phyloP scores from a whole-genome alignment of 2,888 invertebrate genomes.

The Mongoloraphidia duomilia region DNA sequence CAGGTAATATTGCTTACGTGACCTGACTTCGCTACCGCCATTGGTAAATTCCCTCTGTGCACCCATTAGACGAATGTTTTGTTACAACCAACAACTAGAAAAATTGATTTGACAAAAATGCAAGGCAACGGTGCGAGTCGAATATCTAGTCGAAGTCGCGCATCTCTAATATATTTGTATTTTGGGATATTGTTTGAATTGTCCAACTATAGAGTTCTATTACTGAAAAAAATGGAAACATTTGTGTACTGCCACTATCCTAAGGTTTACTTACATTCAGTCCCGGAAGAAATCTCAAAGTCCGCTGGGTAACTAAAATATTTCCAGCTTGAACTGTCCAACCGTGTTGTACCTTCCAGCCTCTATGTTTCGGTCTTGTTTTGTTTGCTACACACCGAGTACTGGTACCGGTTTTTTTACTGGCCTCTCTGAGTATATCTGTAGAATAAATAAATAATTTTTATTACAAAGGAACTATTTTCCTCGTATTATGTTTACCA shows the following conservation, averaged over 20 bases:
- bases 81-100: too few species aligned
- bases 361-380: conserved; percentile 59
- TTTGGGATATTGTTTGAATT: neutral
- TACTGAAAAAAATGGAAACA: neutral
- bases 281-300: conserved; percentile 63
- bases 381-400: conserved; percentile 53
- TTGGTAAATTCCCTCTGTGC: too few species aligned
- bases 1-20: too few species aligned
- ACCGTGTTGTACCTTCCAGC: conserved; percentile 64
- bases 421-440: conserved; percentile 37
- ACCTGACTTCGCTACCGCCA: too few species aligned
- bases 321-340: conserved; percentile 47
- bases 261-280: conserved; percentile 43
- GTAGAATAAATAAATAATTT: too few species aligned
- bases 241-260: neutral
- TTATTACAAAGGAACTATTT: too few species aligned
- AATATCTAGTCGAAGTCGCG: too few species aligned
- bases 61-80: too few species aligned
- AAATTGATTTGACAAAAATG: too few species aligned
- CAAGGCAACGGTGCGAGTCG: too few species aligned
- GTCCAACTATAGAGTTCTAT: neutral
- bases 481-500: too few species aligned
- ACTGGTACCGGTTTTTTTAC: conserved; percentile 61
- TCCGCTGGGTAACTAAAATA: conserved; percentile 53
- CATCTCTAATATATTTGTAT: too few species aligned